Percentiles rank a stretch among this genome's conserved stretches.
Evolutionary conservation across 2,888 invertebrate genomes (phyloP).

Genomic region (Drosophila cracens): DNA sequence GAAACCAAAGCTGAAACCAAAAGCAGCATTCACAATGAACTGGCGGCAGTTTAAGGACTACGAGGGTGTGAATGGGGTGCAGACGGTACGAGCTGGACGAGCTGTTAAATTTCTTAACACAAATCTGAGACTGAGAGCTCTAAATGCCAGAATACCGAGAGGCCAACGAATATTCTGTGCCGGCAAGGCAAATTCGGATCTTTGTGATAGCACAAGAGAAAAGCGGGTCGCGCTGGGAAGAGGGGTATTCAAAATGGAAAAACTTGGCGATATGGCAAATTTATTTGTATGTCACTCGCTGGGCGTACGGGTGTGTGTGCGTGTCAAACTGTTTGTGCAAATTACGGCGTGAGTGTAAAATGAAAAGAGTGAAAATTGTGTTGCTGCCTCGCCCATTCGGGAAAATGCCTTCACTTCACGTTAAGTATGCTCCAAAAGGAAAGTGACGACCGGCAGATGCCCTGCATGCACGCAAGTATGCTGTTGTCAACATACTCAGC

Average conservation of each 20-base stretch:
- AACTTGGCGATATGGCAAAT: constrained; percentile 46
- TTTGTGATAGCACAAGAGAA: constrained; percentile 15
- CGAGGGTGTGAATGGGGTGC: background rate
- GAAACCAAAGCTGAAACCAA: constrained; percentile 13
- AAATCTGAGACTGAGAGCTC: constrained; percentile 23
- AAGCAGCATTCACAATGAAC: constrained; percentile 7
- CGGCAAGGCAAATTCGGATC: constrained; percentile 38
- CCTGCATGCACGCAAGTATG: background rate
- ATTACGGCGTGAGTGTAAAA: constrained; percentile 29
- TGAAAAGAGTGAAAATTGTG: constrained; percentile 57
- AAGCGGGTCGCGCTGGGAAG: background rate
- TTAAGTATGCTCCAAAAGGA: background rate
- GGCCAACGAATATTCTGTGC: constrained; percentile 43
- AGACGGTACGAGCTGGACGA: constrained; percentile 19
- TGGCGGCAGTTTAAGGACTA: constrained; percentile 1
- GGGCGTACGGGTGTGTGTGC: constrained; percentile 16
- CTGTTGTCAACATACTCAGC: background rate
- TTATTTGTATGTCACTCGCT: constrained; percentile 34
- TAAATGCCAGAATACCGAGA: constrained; percentile 19
- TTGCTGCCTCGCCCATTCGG: constrained; percentile 32
- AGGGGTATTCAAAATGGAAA: constrained; percentile 4
- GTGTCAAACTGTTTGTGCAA: constrained; percentile 18
- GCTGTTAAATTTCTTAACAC: constrained; percentile 27
- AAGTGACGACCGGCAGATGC: background rate
- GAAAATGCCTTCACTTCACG: constrained; percentile 15